These are phyloP conservation scores for Oreortyx pictus DNA, from an alignment of 2,797 vertebrate genomes.

Conservation along the genomic window DNA sequence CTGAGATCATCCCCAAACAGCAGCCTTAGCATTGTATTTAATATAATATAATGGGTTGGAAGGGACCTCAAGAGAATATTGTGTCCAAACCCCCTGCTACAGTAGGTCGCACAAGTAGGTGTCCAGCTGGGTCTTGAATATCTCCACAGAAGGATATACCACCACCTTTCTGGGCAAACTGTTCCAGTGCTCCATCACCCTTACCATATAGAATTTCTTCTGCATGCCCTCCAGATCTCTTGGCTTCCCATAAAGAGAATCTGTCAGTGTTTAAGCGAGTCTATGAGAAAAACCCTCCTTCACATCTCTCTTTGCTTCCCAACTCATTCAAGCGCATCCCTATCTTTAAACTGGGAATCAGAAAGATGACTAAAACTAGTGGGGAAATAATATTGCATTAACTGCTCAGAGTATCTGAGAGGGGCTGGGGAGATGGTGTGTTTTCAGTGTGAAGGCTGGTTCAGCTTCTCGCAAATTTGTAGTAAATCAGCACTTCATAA, in stretches of 20 bases:
- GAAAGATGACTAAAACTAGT: not conserved
- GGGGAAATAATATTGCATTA: not conserved
- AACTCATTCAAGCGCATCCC: not conserved
- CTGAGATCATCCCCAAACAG: not conserved
- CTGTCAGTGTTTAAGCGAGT: not conserved
- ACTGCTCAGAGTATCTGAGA: not conserved
- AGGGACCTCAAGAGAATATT: too few relatives aligned
- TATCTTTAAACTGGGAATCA: not conserved
- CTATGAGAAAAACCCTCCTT: not conserved
- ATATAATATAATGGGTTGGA: too few relatives aligned
- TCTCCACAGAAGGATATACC: too few relatives aligned
- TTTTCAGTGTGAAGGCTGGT: not conserved
- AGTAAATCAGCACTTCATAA: slow-evolving; percentile 67
- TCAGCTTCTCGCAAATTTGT: slow-evolving; percentile 56
- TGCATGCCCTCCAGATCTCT: not conserved
- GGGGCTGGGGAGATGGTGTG: not conserved
- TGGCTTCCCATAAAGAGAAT: not conserved
- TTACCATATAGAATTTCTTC: too few relatives aligned
- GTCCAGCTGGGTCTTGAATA: too few relatives aligned
- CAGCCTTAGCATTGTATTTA: rapidly evolving
- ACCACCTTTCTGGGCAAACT: too few relatives aligned
- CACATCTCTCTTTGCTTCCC: not conserved
- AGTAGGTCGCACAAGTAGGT: too few relatives aligned
- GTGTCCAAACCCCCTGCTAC: too few relatives aligned
- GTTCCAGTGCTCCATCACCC: too few relatives aligned